Percentiles rank a stretch among this genome's conserved stretches.
phyloP scores from a whole-genome alignment of 2,113 vertebrate species.

The Trochalopteron elliotii region DNA sequence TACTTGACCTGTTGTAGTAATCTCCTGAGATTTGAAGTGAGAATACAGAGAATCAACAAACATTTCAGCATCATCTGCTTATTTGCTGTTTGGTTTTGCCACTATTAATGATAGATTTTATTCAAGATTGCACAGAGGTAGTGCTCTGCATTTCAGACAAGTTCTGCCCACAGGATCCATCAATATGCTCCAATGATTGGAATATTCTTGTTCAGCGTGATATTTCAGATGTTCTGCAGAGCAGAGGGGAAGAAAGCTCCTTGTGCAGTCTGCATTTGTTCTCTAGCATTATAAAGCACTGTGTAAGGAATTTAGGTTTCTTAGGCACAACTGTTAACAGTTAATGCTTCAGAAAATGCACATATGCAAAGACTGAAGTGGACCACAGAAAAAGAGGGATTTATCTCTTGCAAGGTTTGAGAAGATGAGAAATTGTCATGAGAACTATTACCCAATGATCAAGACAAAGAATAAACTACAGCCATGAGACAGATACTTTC shows the following conservation, averaged over 20 bases:
- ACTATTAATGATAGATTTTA: not conserved
- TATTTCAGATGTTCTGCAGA: not conserved
- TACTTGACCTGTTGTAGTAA: not conserved
- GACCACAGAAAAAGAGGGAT: slow-evolving; percentile 43
- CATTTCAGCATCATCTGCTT: not conserved
- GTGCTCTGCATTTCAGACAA: not conserved
- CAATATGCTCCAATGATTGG: not conserved
- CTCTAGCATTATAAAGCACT: not conserved
- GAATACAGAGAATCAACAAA: not conserved
- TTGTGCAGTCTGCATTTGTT: not conserved
- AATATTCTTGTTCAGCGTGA: not conserved
- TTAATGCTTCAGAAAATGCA: slow-evolving; percentile 17
- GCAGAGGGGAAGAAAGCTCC: not conserved
- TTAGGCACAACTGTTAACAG: slow-evolving; percentile 39
- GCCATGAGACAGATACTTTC: slow-evolving; percentile 9
- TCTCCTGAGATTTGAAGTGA: not conserved
- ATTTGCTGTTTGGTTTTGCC: not conserved
- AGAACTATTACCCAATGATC: not conserved
- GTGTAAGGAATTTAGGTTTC: slow-evolving; percentile 17
- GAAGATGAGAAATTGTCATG: slow-evolving; percentile 29
- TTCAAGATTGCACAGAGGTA: not conserved
- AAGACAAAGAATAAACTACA: slow-evolving; percentile 33
- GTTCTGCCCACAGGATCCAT: not conserved
- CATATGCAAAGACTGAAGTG: slow-evolving; percentile 17
- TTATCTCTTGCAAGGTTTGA: slow-evolving; percentile 23